Conservation (phyloP, 2,888 invertebrate genomes). For the Drosophila emarginata region DNA sequence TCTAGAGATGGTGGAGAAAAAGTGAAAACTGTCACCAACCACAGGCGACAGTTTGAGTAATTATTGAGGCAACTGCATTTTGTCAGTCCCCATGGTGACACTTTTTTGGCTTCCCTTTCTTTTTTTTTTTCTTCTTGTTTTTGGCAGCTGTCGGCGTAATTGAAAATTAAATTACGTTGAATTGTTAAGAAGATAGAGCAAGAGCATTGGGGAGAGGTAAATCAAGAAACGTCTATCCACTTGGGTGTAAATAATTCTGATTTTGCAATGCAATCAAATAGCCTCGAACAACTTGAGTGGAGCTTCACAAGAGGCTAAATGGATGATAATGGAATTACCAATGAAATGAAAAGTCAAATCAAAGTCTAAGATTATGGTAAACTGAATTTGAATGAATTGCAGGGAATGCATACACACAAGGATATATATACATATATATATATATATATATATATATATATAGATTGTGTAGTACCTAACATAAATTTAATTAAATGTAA, state of each 20-base stretch:
- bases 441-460: not conserved
- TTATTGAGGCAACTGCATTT: slow-evolving; percentile 73
- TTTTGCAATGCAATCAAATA: slow-evolving; percentile 40
- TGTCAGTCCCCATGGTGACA: slow-evolving; percentile 45
- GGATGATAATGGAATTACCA: not conserved
- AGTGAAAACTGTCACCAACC: slow-evolving; percentile 42
- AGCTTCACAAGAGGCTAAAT: slow-evolving; percentile 6
- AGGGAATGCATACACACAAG: not conserved
- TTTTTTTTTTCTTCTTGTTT: slow-evolving; percentile 8
- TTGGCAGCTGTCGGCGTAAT: slow-evolving; percentile 69
- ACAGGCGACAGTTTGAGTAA: slow-evolving; percentile 76
- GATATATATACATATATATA: not conserved
- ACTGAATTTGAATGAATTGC: not conserved
- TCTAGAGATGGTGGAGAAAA: not conserved
- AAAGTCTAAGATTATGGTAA: not conserved
- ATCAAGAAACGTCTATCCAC: slow-evolving; percentile 46
- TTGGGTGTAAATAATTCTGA: slow-evolving; percentile 61
- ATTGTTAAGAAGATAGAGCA: not conserved
- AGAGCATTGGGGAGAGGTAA: slow-evolving; percentile 7
- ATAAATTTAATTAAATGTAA: too few species aligned
- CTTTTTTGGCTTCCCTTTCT: not conserved
- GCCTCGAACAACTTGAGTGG: slow-evolving; percentile 35
- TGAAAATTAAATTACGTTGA: slow-evolving; percentile 70
- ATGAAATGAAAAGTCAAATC: not conserved
- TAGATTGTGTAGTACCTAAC: too few species aligned